These are phyloP conservation scores for Caloenas nicobarica DNA, from an alignment of 2,113 vertebrate genomes.

Conservation along the genomic window DNA sequence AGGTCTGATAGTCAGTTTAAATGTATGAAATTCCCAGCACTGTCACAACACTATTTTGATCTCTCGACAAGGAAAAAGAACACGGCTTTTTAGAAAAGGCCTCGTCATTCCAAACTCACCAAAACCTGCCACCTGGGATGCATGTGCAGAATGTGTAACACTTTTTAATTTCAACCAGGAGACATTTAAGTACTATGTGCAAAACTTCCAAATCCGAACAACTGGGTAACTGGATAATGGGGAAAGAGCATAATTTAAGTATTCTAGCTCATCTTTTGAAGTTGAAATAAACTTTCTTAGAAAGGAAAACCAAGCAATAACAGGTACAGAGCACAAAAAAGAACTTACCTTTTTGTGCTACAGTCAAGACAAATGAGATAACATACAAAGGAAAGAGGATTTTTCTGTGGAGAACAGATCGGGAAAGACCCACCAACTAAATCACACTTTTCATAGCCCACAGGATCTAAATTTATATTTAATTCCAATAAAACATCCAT, in stretches of 20 bases:
- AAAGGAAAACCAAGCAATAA: background rate
- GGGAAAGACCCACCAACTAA: background rate
- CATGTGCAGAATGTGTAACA: fast-evolving
- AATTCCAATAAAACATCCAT: background rate
- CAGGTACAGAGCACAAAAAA: background rate
- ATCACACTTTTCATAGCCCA: background rate
- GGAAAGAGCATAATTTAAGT: background rate
- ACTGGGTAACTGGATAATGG: background rate
- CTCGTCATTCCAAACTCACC: background rate
- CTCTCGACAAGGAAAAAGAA: background rate
- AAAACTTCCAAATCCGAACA: background rate
- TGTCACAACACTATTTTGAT: background rate
- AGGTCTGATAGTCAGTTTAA: background rate
- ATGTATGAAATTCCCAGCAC: background rate
- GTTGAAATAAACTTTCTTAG: background rate
- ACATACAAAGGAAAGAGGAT: background rate
- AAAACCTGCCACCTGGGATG: background rate
- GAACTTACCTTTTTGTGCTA: background rate
- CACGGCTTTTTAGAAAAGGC: background rate
- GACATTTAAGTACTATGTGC: background rate
- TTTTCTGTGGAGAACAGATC: background rate
- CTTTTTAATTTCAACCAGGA: background rate
- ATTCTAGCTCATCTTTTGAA: background rate
- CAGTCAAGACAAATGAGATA: background rate
- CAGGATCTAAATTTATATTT: background rate